A percentile compares a stretch with the other conserved stretches of the same genome.
Conservation (phyloP, 1,140 invertebrate genomes). For the Aphelinus atriplicis region DNA sequence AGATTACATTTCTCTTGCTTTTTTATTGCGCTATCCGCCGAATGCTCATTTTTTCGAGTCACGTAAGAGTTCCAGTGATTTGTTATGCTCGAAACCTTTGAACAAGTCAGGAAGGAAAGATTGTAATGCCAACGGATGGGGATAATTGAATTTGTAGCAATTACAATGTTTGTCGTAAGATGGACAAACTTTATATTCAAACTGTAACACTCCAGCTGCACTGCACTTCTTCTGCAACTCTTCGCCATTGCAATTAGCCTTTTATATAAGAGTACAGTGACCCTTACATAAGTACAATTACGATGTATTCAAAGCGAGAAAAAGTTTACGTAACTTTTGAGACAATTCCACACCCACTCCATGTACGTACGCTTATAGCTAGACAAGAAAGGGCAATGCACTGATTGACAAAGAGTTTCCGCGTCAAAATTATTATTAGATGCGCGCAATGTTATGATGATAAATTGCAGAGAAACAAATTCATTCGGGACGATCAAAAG, state of each 20-base stretch:
- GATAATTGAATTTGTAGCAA: too few species aligned
- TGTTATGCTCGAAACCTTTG: too few species aligned
- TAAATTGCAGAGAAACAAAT: too few species aligned
- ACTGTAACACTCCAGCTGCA: not conserved
- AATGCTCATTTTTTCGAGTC: too few species aligned
- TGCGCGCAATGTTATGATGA: too few species aligned
- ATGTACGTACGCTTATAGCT: not conserved
- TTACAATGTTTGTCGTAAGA: not conserved
- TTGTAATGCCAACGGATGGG: not conserved
- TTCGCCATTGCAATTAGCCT: constrained; percentile 16
- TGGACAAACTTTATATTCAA: constrained; percentile 20
- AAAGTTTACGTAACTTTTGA: constrained; percentile 23
- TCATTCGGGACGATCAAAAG: too few species aligned
- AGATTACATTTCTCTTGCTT: too few species aligned
- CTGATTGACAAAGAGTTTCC: too few species aligned
- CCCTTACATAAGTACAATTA: constrained; percentile 37
- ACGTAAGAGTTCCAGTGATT: too few species aligned
- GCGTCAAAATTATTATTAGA: too few species aligned
- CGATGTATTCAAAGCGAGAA: constrained; percentile 12
- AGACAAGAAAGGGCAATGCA: too few species aligned
- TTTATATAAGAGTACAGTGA: constrained; percentile 35
- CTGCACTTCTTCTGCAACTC: not conserved
- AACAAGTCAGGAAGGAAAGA: not conserved
- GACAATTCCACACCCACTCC: constrained; percentile 2
- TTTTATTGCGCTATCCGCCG: too few species aligned